Percentiles rank a stretch among this genome's conserved stretches.
Evolutionary conservation across 2,888 invertebrate species (phyloP).

Genomic region (Catocala sponsa): DNA sequence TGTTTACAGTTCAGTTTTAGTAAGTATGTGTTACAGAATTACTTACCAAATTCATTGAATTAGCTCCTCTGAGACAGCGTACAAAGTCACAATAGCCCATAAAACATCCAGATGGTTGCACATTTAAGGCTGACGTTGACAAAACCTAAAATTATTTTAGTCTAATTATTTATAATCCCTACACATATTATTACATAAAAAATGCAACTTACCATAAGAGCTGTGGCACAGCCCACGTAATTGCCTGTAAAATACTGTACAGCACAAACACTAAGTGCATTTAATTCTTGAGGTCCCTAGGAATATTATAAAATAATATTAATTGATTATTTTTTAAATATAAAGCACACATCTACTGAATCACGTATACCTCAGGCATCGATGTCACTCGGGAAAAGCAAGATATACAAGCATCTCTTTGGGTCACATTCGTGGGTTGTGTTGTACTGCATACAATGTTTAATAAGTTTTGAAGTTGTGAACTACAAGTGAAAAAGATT

Average conservation of each 20-base stretch:
- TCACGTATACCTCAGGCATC: conserved; percentile 72
- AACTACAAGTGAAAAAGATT: conserved; percentile 55
- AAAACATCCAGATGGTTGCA: conserved; percentile 84
- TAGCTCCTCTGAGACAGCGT: conserved; percentile 86
- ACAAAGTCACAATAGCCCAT: conserved; percentile 90
- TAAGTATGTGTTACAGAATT: too few relatives aligned
- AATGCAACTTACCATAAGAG: conserved; percentile 76
- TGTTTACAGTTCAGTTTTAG: too few relatives aligned
- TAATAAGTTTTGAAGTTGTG: conserved; percentile 83
- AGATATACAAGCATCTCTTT: conserved; percentile 89
- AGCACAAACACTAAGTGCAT: conserved; percentile 85
- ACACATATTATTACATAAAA: background rate
- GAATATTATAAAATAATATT: conserved; percentile 37
- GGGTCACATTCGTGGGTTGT: conserved; percentile 87
- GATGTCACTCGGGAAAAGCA: conserved; percentile 89
- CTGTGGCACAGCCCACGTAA: conserved; percentile 83
- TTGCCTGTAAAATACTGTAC: conserved; percentile 85
- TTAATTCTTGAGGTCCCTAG: conserved; percentile 86
- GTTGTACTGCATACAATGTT: conserved; percentile 90
- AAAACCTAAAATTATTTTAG: conserved; percentile 63
- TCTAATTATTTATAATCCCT: too few relatives aligned
- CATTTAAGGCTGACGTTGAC: conserved; percentile 80
- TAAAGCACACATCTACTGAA: background rate
- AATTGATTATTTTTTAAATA: background rate
- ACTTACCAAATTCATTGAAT: conserved; percentile 87